Base-by-base conservation (phyloP, 2,888 invertebrate genomes). In the Dendrolimus houi region DNA sequence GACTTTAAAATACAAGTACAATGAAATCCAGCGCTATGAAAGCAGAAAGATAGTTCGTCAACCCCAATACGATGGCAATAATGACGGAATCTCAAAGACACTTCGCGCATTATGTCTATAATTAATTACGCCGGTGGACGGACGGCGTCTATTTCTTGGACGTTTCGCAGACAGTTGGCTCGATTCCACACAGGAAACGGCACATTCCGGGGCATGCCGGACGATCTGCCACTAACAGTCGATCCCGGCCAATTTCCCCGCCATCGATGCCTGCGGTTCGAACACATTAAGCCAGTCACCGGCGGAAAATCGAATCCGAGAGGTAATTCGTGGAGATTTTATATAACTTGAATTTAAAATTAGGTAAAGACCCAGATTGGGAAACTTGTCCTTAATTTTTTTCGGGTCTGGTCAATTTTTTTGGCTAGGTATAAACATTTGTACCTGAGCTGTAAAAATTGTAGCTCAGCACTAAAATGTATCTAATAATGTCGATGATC, bases 201-300 rank as follows among this genome's bases (percentile, higher is more conserved):
- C 56, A 60, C 63, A 69, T 65, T 65, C 66, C 65, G 60, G 59
- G 55, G 60, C 58, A 59, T 62, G 62, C 53, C 54, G 54, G 59
- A 54, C 59, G 14, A 53, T 59, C 55, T 54, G 17, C 52, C 53
- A 52, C 55, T 13, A 40, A 52, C 52, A 52, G 29, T 54, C 57
- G 52, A 54, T 58, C 57, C 56, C 53, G 57, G 60, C 55, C 61
- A 64, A 62, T 63, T 65, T 61, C 59, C 61, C 57, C 52, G 56
- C 58, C 56, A 62, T 56, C 58, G 56, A 61, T 58, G 59, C 57
- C 58, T 59, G 55, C 56, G 59, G 60, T 61, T 58, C 53, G 56
- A 58, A 58, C 58, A 57, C 58, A 59, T 58, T 61, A 64, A 59
- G 54, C 12, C 54, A 53, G 52, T 42, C 54, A 55, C 41, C 53